Base-by-base conservation (phyloP, 2,113 vertebrate genomes). In the Oceanites oceanicus region DNA sequence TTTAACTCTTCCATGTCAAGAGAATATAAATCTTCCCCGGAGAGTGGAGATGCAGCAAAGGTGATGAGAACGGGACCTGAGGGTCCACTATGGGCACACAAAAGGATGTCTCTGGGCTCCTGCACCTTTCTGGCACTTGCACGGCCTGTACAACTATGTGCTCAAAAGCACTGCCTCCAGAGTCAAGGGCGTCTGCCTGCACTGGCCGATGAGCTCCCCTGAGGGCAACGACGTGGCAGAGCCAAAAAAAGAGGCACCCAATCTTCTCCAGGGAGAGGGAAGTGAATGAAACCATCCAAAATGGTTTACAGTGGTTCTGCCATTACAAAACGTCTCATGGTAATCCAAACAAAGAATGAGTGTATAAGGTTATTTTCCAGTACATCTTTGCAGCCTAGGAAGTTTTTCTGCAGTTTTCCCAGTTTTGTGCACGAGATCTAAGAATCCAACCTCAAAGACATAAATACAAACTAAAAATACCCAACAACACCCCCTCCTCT, bases 1-100 rank as follows among this genome's bases (percentile, higher is more conserved):
- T 84, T 97, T 97, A 97, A 94, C 79, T 94, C 88, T 96, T 95
- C 92, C 34, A 56, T 83, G 70, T 92, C 88, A 95, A 91, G 86
- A 89, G 59, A 96, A 92, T 38, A 65, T 86, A 94, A 88, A 88
- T 95, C 85, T 97, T 98, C n/a, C n/a, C 40, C 14, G 17, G 66
- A 90, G 86, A 72, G 56, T 22, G 53, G 32, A 71, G 47, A 94
- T 77, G 83, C 92, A 92, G 45, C 50, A 94, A 73, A 92, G 45
- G 53, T 85, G 88, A 92, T 2, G 30, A 95, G 76, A 91, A 86
- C 0, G 2, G 56, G 79, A 85, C 52, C 20, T 89, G 76, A 94
- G 62, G 50, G 73, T 94, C 56, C 18, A 2, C 56, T 80, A 18
- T 62, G 15, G 15, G 21, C 21, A 23, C 7, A 9, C 34, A 75